phyloP scores from a whole-genome alignment of 37 sponge, comb jelly and placozoan species.

The Corticium candelabrum region DNA sequence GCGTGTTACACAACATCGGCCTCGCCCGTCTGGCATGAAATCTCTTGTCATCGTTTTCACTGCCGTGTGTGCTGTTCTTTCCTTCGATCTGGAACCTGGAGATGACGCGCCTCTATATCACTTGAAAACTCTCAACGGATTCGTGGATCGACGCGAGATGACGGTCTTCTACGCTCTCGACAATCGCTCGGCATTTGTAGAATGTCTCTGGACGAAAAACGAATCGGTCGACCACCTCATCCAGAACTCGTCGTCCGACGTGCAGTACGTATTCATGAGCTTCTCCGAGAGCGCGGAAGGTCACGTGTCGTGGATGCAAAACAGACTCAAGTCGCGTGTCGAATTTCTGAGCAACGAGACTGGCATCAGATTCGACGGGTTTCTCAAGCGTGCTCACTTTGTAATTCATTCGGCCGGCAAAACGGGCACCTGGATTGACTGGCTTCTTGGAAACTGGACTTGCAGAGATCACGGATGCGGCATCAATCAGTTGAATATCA shows the following conservation, averaged over 20 bases:
- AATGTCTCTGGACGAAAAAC: conserved; percentile 10
- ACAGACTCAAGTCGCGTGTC: background rate
- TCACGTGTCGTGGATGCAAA: conserved; percentile 1
- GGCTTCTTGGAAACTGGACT: background rate
- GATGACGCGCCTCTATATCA: background rate
- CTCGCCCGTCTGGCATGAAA: no score
- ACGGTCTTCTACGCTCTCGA: background rate
- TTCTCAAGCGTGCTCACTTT: background rate
- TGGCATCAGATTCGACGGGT: background rate
- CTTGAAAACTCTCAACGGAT: background rate
- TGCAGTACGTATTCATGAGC: conserved; percentile 1
- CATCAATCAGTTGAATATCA: background rate
- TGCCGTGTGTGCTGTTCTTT: background rate
- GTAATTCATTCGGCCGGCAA: background rate
- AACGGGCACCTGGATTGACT: background rate
- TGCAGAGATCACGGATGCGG: conserved; percentile 7
- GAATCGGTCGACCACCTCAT: background rate
- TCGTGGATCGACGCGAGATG: background rate
- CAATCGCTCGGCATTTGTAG: background rate
- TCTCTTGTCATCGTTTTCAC: background rate
- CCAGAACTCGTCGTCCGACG: background rate
- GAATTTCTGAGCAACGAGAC: no score
- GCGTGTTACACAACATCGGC: no score
- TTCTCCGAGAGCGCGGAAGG: background rate
- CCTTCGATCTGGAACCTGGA: background rate